These are phyloP conservation scores for Sphaerophoria rueppellii DNA, from an alignment of 2,888 invertebrate species.

Conservation along the genomic window DNA sequence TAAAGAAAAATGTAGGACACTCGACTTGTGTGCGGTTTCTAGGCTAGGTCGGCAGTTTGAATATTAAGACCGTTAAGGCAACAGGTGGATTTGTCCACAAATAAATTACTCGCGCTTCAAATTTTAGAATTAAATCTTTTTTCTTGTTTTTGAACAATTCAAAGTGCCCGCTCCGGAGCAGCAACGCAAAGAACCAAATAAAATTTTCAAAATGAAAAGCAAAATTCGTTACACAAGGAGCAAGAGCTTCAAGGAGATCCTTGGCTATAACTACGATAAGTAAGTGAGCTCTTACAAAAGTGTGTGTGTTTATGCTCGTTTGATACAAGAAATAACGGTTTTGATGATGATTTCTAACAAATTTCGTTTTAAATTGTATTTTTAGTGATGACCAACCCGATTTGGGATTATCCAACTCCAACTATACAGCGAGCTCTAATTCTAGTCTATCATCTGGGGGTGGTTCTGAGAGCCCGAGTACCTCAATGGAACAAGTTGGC, in stretches of 20 bases:
- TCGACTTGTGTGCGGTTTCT: slow-evolving; percentile 32
- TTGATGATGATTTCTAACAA: not conserved
- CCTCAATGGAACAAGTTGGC: slow-evolving; percentile 87
- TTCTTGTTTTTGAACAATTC: not conserved
- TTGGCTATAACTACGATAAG: slow-evolving; percentile 78
- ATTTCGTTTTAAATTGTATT: slow-evolving; percentile 72
- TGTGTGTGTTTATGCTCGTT: slow-evolving; percentile 41
- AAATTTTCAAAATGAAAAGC: slow-evolving; percentile 76
- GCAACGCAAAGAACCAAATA: slow-evolving; percentile 3
- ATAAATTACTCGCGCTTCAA: slow-evolving; percentile 1
- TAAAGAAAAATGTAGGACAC: slow-evolving; percentile 49
- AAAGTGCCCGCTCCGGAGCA: slow-evolving; percentile 32
- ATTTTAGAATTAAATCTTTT: too few relatives aligned
- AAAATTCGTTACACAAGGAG: slow-evolving; percentile 80
- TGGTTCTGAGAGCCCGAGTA: slow-evolving; percentile 88
- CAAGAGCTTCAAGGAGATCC: slow-evolving; percentile 80
- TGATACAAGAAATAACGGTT: not conserved
- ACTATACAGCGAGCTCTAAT: slow-evolving; percentile 88
- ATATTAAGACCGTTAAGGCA: slow-evolving; percentile 54
- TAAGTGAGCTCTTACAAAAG: slow-evolving; percentile 73
- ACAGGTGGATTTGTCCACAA: slow-evolving; percentile 43
- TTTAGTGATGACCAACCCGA: slow-evolving; percentile 87
- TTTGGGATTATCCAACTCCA: slow-evolving; percentile 83
- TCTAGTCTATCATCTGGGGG: slow-evolving; percentile 82
- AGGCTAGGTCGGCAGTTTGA: slow-evolving; percentile 47